phyloP scores from a whole-genome alignment of 2,797 vertebrate genomes.

The Cyprinodon diabolis region DNA sequence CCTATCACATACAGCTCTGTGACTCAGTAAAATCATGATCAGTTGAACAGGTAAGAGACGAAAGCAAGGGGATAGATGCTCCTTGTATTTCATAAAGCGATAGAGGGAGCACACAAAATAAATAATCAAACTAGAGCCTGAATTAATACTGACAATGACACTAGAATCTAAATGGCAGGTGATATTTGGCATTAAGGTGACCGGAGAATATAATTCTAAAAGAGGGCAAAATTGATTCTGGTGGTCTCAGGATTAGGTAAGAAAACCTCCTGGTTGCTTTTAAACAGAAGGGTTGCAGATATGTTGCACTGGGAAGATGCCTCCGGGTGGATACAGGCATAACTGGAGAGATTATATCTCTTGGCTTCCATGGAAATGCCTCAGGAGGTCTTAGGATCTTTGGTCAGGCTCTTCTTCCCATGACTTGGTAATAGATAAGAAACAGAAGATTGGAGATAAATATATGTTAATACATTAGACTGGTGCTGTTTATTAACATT shows the following conservation, averaged over 20 bases:
- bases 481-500: not conserved
- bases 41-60: no score
- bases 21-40: no score
- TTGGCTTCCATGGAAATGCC: not conserved
- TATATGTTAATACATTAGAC: not conserved
- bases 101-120: no score
- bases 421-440: not conserved
- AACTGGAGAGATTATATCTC: constrained; percentile 1
- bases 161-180: no score
- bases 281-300: not conserved
- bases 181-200: not conserved
- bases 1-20: no score
- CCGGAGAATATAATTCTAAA: not conserved
- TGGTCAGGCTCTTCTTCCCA: not conserved
- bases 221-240: not conserved
- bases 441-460: not conserved
- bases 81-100: no score
- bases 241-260: not conserved
- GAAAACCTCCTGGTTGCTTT: constrained; percentile 3
- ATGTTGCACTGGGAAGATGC: not conserved
- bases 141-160: no score
- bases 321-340: not conserved
- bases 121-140: no score
- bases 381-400: not conserved
- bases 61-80: no score